Evolutionary conservation across 2,888 invertebrate genomes (phyloP).

Genomic region (Aphodius granarius): DNA sequence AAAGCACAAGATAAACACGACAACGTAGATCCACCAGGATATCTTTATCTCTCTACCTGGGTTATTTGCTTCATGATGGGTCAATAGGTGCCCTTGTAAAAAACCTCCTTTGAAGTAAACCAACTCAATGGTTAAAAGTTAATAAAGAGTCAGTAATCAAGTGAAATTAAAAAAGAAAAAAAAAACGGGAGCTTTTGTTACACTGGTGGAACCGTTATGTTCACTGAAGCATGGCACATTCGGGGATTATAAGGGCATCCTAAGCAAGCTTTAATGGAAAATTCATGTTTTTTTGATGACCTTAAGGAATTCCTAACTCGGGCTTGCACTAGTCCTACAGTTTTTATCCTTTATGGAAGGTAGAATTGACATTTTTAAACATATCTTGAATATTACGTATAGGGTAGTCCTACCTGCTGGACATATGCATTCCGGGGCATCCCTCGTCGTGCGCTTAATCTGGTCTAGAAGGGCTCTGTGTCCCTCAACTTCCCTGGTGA

Average conservation of each 20-base stretch:
- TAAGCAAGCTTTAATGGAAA: neutral
- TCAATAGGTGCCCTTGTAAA: neutral
- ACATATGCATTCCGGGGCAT: slow-evolving; percentile 69
- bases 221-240: neutral
- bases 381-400: neutral
- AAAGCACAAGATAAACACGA: neutral
- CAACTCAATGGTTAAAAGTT: no score
- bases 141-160: neutral
- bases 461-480: slow-evolving; percentile 27
- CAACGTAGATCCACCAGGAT: neutral
- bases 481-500: slow-evolving; percentile 47
- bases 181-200: neutral
- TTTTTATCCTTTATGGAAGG: no score
- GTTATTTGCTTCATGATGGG: neutral
- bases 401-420: slow-evolving; percentile 64
- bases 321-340: neutral
- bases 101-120: neutral
- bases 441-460: slow-evolving; percentile 57
- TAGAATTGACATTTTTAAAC: neutral
- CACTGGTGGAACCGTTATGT: neutral
- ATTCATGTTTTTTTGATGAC: neutral
- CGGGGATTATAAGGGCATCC: neutral
- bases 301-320: neutral
- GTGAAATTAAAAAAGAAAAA: neutral
- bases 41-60: neutral